Conservation (phyloP, 2,797 vertebrate species). For the Orestias chungarensis region DNA sequence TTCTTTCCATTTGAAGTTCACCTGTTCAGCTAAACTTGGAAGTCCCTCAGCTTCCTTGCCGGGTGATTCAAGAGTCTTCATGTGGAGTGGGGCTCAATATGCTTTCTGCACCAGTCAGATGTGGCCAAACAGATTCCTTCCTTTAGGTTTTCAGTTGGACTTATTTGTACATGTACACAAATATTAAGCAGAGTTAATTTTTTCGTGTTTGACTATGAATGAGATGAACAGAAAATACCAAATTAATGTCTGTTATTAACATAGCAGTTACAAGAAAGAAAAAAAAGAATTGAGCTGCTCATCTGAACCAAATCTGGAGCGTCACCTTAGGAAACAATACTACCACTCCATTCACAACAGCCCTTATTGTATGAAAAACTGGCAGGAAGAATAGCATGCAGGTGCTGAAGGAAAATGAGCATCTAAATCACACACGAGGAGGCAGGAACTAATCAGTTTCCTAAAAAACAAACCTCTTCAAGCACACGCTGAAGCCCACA, state of each 20-base stretch:
- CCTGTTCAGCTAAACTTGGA: conserved; percentile 1
- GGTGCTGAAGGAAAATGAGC: conserved; percentile 3
- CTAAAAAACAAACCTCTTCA: conserved; percentile 1
- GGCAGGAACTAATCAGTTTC: conserved; percentile 10
- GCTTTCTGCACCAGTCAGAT: not conserved
- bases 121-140: not conserved
- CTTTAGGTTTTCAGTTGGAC: not conserved
- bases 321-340: not conserved
- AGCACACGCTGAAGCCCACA: not conserved
- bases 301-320: not conserved
- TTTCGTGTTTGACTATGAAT: too few relatives aligned
- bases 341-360: not conserved
- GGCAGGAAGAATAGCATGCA: not conserved
- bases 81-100: not conserved
- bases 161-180: too few relatives aligned
- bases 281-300: not conserved
- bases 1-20: not conserved
- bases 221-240: not conserved
- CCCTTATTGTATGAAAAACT: not conserved
- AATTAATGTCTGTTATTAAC: not conserved
- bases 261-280: not conserved
- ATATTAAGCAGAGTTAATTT: too few relatives aligned
- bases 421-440: not conserved
- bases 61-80: conserved; percentile 2
- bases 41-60: conserved; percentile 1